phyloP scores from a whole-genome alignment of 1,140 invertebrate genomes.

The Psix sp. region DNA sequence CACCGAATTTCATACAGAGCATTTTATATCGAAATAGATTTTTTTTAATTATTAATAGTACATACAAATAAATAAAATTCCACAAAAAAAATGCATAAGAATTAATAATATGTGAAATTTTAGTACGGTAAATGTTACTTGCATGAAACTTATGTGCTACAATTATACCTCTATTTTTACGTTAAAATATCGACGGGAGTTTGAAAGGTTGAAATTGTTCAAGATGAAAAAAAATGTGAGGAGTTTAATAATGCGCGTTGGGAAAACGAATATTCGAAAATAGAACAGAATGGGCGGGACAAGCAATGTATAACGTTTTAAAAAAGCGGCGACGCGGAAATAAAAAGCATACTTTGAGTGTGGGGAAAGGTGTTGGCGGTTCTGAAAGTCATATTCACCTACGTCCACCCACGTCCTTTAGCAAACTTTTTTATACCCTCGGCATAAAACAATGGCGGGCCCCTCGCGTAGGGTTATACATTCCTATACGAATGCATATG shows the following conservation, averaged over 20 bases:
- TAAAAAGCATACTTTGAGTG: conserved; percentile 41
- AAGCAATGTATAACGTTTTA: conserved; percentile 20
- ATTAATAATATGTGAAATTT: no score
- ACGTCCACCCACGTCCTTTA: conserved; percentile 58
- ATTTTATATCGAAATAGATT: no score
- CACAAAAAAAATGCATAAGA: no score
- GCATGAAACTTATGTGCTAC: no score
- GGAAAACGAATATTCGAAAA: conserved; percentile 16
- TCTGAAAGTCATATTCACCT: conserved; percentile 59
- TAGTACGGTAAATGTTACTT: no score
- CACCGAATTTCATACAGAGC: no score
- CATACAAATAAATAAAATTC: no score
- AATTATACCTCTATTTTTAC: no score
- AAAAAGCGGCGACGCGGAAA: conserved; percentile 34
- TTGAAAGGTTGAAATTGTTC: no score
- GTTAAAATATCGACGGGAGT: no score
- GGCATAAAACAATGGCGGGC: conserved; percentile 60
- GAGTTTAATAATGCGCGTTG: background rate
- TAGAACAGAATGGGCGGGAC: conserved; percentile 7
- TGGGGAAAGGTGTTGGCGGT: conserved; percentile 51
- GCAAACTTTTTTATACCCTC: conserved; percentile 57
- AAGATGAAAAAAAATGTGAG: background rate
- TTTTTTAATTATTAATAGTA: no score
- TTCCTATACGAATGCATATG: conserved; percentile 38
- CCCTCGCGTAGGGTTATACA: conserved; percentile 52